These are phyloP conservation scores for Megaleporinus macrocephalus DNA, from an alignment of 2,113 vertebrate species.

Conservation along the genomic window DNA sequence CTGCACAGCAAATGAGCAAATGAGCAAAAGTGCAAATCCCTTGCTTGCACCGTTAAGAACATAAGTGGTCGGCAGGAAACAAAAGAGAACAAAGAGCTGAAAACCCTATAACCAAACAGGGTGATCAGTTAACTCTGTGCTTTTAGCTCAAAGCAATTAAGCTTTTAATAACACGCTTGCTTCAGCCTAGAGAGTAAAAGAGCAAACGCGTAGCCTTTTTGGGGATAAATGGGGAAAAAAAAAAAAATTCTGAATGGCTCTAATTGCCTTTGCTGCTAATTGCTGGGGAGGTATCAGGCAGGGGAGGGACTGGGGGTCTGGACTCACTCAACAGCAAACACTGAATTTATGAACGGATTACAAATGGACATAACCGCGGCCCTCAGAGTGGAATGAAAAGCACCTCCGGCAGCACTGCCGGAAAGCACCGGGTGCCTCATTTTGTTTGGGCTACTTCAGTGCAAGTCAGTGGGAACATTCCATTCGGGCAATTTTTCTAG, in stretches of 20 bases:
- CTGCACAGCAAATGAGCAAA: background rate
- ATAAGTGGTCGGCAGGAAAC: background rate
- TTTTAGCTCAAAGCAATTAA: conserved; percentile 63
- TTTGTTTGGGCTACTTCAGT: background rate
- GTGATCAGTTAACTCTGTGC: conserved; percentile 31
- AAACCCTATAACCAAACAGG: conserved; percentile 4
- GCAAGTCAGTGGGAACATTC: conserved; percentile 3
- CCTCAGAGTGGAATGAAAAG: background rate
- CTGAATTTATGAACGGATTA: conserved; percentile 43
- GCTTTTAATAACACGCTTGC: conserved; percentile 57
- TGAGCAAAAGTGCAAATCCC: background rate
- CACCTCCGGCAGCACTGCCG: background rate
- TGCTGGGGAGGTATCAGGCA: conserved; percentile 26
- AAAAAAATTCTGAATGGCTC: conserved; percentile 36
- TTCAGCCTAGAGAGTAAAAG: conserved; percentile 54
- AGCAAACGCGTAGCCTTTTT: conserved; percentile 57
- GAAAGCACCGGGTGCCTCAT: background rate
- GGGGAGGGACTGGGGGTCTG: conserved; percentile 6
- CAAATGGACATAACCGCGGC: conserved; percentile 23
- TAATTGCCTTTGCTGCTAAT: conserved; percentile 61
- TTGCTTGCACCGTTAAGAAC: background rate
- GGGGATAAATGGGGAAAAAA: conserved; percentile 47
- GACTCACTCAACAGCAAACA: conserved; percentile 24
- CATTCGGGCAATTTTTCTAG: background rate
- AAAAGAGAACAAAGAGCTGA: background rate